Evolutionary conservation across 1,140 invertebrate genomes (phyloP).

Genomic region (Drosophila ohnishii): DNA sequence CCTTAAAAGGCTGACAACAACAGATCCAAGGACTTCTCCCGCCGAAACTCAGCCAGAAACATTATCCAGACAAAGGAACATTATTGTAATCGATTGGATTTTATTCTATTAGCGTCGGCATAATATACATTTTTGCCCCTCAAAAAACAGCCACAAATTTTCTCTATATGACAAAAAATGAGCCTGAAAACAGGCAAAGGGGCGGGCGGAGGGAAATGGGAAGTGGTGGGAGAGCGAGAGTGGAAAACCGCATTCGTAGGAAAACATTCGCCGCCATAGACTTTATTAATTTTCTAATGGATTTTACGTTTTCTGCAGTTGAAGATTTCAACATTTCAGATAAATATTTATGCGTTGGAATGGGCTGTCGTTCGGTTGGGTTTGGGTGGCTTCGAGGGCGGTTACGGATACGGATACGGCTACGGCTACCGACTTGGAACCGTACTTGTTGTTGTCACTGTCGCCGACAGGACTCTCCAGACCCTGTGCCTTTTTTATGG

Average conservation of each 20-base stretch:
- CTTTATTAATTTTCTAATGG: slow-evolving; percentile 83
- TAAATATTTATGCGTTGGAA: slow-evolving; percentile 72
- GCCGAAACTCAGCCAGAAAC: slow-evolving; percentile 3
- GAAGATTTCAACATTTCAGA: slow-evolving; percentile 77
- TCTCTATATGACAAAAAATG: slow-evolving; percentile 46
- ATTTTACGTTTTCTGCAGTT: slow-evolving; percentile 78
- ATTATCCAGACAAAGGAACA: slow-evolving; percentile 56
- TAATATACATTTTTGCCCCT: slow-evolving; percentile 37
- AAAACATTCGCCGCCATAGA: slow-evolving; percentile 45
- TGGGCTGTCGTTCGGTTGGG: background rate
- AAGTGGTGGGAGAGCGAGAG: slow-evolving; percentile 1
- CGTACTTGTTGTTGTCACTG: slow-evolving; percentile 48
- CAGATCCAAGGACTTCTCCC: slow-evolving; percentile 3
- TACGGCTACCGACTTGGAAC: slow-evolving; percentile 48
- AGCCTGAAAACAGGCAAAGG: background rate
- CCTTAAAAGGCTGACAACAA: slow-evolving; percentile 23
- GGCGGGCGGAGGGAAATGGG: background rate
- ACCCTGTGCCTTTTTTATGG: slow-evolving; percentile 65
- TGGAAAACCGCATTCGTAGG: slow-evolving; percentile 59
- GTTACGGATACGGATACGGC: slow-evolving; percentile 45
- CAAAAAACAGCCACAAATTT: slow-evolving; percentile 54
- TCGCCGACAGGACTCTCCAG: slow-evolving; percentile 56
- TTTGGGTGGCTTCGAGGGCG: slow-evolving; percentile 36
- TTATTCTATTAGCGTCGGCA: slow-evolving; percentile 57
- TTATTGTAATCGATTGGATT: slow-evolving; percentile 72